Conservation (phyloP, 1,140 invertebrate species). For the Drosophila insularis region DNA sequence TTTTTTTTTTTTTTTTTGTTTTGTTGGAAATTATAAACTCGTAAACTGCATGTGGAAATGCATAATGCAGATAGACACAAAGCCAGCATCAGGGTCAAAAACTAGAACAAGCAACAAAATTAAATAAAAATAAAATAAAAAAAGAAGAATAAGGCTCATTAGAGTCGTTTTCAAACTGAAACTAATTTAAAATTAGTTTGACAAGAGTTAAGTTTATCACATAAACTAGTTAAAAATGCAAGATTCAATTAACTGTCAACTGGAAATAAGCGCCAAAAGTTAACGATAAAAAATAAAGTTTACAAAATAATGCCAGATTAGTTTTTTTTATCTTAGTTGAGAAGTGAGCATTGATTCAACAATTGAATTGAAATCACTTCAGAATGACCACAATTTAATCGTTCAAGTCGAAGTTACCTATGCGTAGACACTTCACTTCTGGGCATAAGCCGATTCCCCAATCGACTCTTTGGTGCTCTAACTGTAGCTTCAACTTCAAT, state of each 20-base stretch:
- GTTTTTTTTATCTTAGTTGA: too few species aligned
- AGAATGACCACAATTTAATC: neutral
- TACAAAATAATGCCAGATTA: too few species aligned
- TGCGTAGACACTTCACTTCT: constrained; percentile 1
- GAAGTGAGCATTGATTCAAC: too few species aligned
- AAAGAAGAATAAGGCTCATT: neutral
- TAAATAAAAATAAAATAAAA: too few species aligned
- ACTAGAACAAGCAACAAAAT: neutral
- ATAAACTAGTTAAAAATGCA: too few species aligned
- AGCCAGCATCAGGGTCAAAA: constrained; percentile 4
- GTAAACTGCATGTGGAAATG: neutral
- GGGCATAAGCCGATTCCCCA: neutral
- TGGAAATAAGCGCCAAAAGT: too few species aligned
- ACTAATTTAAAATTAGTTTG: neutral
- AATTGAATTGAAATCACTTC: neutral
- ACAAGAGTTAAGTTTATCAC: neutral
- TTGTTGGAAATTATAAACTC: constrained; percentile 4
- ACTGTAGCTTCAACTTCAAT: constrained; percentile 38
- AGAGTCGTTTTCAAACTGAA: constrained; percentile 3
- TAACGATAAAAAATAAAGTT: too few species aligned
- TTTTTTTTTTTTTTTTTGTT: neutral
- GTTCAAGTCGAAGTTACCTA: neutral
- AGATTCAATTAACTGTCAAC: too few species aligned
- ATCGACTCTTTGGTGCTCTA: constrained; percentile 13
- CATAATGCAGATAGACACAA: constrained; percentile 2